These are phyloP conservation scores for Synergus itoensis DNA, from an alignment of 2,888 invertebrate genomes.

Conservation along the genomic window DNA sequence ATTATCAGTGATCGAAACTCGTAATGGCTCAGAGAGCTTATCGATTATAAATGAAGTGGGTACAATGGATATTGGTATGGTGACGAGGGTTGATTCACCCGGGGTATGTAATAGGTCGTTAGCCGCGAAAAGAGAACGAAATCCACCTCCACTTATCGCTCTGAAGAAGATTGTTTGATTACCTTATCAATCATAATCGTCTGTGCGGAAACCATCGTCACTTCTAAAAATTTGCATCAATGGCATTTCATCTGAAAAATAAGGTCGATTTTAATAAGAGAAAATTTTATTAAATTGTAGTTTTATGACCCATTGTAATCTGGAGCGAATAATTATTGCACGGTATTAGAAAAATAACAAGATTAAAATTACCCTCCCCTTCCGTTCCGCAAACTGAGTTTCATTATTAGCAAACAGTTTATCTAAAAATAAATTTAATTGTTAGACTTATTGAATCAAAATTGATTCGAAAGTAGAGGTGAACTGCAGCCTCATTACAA, in stretches of 20 bases:
- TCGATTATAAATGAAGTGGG: conserved; percentile 65
- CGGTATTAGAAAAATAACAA: too few relatives aligned
- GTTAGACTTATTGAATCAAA: conserved; percentile 8
- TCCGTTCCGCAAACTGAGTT: too few relatives aligned
- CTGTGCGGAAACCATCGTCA: not conserved
- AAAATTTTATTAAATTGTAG: not conserved
- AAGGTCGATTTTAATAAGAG: not conserved
- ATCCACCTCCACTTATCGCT: conserved; percentile 41
- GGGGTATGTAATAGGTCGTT: conserved; percentile 62
- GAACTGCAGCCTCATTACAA: conserved; percentile 24
- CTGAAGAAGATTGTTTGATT: not conserved
- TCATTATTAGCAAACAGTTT: too few relatives aligned
- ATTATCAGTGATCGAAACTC: conserved; percentile 58
- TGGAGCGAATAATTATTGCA: too few relatives aligned
- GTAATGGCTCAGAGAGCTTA: conserved; percentile 63
- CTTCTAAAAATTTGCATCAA: not conserved
- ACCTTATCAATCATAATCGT: not conserved
- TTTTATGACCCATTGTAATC: not conserved
- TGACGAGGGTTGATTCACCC: conserved; percentile 47
- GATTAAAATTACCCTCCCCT: too few relatives aligned
- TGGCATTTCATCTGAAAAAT: not conserved
- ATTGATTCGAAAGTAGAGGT: conserved; percentile 16
- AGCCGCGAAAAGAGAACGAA: conserved; percentile 58
- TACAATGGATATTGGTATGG: conserved; percentile 56
- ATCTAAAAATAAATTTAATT: not conserved